phyloP scores from a whole-genome alignment of 2,888 invertebrate species.

The Elegia similella region DNA sequence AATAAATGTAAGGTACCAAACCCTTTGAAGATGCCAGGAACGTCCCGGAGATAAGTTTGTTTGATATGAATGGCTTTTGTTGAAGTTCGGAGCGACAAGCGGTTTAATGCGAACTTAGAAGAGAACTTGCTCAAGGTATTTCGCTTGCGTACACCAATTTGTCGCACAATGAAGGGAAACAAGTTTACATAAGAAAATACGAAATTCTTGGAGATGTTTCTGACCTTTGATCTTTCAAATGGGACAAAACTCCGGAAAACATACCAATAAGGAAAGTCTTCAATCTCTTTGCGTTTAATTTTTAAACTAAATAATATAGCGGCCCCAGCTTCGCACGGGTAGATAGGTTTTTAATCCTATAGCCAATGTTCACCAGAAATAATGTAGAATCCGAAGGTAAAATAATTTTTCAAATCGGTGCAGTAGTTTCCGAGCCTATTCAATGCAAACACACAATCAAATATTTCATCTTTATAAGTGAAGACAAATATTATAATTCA shows the following conservation, averaged over 20 bases:
- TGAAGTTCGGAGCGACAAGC: slow-evolving; percentile 20
- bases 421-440: too few species aligned
- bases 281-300: too few species aligned
- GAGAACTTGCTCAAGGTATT: slow-evolving; percentile 22
- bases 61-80: slow-evolving; percentile 46
- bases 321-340: too few species aligned
- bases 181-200: slow-evolving; percentile 25
- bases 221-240: not conserved
- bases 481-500: too few species aligned
- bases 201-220: not conserved
- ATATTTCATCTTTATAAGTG: too few species aligned
- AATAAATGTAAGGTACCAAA: slow-evolving; percentile 46
- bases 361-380: too few species aligned
- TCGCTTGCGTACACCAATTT: slow-evolving; percentile 10
- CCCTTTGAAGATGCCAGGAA: slow-evolving; percentile 41
- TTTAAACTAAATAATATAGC: too few species aligned
- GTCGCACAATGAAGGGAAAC: slow-evolving; percentile 11
- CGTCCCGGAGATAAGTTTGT: slow-evolving; percentile 47
- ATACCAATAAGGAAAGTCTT: too few species aligned
- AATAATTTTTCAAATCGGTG: too few species aligned
- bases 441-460: too few species aligned
- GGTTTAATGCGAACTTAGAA: slow-evolving; percentile 23
- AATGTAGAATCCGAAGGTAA: too few species aligned
- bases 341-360: too few species aligned
- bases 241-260: not conserved